phyloP scores from a whole-genome alignment of 2,797 vertebrate species.

The Propithecus deckenii region DNA sequence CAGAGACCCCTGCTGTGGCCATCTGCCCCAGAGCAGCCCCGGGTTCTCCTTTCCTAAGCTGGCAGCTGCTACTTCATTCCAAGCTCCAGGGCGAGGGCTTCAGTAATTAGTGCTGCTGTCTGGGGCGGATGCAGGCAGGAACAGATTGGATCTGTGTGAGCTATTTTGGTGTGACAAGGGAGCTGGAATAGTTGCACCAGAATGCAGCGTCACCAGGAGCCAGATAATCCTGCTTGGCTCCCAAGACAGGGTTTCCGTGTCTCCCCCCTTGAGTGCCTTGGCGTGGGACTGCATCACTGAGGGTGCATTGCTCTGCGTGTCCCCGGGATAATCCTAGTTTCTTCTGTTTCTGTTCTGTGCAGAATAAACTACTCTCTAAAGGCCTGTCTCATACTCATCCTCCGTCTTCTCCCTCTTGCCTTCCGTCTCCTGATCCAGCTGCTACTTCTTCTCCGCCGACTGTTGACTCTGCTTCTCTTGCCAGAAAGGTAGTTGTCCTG shows the following conservation, averaged over 20 bases:
- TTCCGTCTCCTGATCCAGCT: constrained; percentile 82
- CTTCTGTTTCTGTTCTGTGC: constrained; percentile 84
- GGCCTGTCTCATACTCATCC: constrained; percentile 79
- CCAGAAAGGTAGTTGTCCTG: constrained; percentile 86
- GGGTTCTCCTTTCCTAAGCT: not conserved
- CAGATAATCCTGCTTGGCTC: not conserved
- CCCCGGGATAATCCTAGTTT: constrained; percentile 72
- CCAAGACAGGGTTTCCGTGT: not conserved
- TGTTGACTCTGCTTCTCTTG: constrained; percentile 81
- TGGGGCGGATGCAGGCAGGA: not conserved
- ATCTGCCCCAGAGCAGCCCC: not conserved
- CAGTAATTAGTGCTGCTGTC: not conserved
- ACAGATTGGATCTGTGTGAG: not conserved
- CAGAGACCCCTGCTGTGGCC: not conserved
- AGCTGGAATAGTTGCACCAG: not conserved
- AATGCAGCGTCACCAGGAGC: not conserved
- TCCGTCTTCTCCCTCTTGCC: constrained; percentile 82
- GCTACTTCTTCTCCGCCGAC: constrained; percentile 82
- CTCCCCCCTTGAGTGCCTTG: accelerated
- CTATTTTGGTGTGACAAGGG: not conserved
- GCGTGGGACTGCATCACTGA: not conserved
- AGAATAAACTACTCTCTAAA: constrained; percentile 85
- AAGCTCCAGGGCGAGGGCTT: not conserved
- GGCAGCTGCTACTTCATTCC: not conserved
- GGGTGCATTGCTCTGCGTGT: not conserved